These are phyloP conservation scores for Aphaenogaster ashmeadi DNA, from an alignment of 1,140 invertebrate genomes.

Conservation along the genomic window DNA sequence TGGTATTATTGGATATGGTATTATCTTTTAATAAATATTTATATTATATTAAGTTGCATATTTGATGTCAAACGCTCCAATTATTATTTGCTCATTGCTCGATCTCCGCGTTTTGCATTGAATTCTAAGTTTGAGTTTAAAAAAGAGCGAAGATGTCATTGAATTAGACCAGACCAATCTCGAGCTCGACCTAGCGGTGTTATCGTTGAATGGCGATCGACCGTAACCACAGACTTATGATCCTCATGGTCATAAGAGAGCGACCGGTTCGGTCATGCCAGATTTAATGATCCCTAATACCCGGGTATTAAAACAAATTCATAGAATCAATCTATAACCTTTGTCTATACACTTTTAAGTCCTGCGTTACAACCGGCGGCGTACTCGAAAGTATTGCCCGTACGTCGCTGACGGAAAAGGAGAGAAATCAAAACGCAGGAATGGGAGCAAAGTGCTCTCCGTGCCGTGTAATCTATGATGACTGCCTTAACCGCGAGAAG, in stretches of 20 bases:
- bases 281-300: conserved; percentile 75
- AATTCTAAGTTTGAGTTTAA: neutral
- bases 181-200: neutral
- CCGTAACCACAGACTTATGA: conserved; percentile 52
- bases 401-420: conserved; percentile 50
- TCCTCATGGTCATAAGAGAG: conserved; percentile 36
- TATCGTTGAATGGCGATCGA: conserved; percentile 58
- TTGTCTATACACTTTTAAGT: conserved; percentile 71
- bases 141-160: conserved; percentile 2
- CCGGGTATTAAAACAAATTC: conserved; percentile 77
- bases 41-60: neutral
- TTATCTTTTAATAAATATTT: neutral
- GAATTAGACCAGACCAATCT: neutral
- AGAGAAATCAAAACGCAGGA: conserved; percentile 65
- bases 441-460: conserved; percentile 59
- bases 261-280: conserved; percentile 58
- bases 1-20: too few relatives aligned
- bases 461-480: conserved; percentile 77
- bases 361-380: conserved; percentile 22
- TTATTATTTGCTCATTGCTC: neutral
- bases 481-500: conserved; percentile 73
- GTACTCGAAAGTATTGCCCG: conserved; percentile 19
- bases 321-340: conserved; percentile 78
- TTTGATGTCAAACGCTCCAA: neutral
- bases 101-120: neutral